Base-by-base conservation (phyloP, 2,888 invertebrate species). In the Julus scanicus region DNA sequence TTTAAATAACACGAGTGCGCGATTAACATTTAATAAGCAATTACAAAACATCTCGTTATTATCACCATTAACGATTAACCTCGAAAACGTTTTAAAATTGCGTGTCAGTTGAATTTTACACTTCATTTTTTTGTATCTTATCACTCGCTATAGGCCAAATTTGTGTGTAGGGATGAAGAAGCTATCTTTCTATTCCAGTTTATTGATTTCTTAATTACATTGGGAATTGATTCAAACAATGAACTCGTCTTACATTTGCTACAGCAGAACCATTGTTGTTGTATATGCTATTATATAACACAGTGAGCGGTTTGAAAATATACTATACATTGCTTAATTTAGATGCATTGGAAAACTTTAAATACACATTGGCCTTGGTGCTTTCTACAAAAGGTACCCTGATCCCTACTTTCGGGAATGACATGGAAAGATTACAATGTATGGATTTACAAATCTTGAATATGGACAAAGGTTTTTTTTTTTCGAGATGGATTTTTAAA, bases 201-300 rank as follows among this genome's bases (percentile, higher is more conserved):
- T 71, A 71, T 71, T 17, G 71, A 71, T 71, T 71, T 71, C 71
- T 71, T 71, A 71, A 71, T 71, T 71, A 29, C 71, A 71, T 71
- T 29, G 71, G 71, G 71, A 29, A 71, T 71, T 71, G 71, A 71
- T 71, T 71, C 71, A 71, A 71, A 71, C 71, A 71, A 71, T 71
- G 71, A 71, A 71, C 71, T 71, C 20, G 4, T 71, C 71, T 71
- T 29, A 29, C 71, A 29, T 29, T 29, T 71, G 9, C 48, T 29
- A 71, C 20, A 29, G 71, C 71, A 71, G 71, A 71, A 13, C 15
- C 53, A 2, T 15, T 6, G 8, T 15, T 53, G 53, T 53, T 53
- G n/a, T n/a, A n/a, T n/a, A n/a, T n/a, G n/a, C n/a, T n/a, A n/a
- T n/a, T n/a, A n/a, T n/a, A n/a, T n/a, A n/a, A n/a, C 15, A 53